These are phyloP conservation scores for Ginglymostoma cirratum DNA, from an alignment of 2,113 vertebrate species.

Conservation along the genomic window DNA sequence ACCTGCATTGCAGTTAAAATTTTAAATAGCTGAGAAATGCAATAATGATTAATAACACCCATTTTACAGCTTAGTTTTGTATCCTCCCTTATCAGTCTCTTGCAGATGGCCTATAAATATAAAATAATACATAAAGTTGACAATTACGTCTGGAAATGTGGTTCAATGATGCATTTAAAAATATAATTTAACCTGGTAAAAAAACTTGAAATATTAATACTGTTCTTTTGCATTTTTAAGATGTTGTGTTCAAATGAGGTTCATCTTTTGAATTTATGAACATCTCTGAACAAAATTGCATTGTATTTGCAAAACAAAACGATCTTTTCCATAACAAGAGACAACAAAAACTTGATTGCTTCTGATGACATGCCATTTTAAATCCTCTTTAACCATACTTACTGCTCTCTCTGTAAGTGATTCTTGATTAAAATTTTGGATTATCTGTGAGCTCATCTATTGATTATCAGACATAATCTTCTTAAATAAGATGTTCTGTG, in stretches of 20 bases:
- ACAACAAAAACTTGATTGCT: slow-evolving; percentile 38
- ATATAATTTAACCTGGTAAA: slow-evolving; percentile 61
- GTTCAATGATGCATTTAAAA: slow-evolving; percentile 60
- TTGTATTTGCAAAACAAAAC: slow-evolving; percentile 8
- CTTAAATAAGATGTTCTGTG: slow-evolving; percentile 49
- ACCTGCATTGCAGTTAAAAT: not conserved
- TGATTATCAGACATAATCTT: slow-evolving; percentile 56
- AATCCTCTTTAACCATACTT: slow-evolving; percentile 46
- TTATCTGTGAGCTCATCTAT: slow-evolving; percentile 51
- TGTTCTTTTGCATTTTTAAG: slow-evolving; percentile 40
- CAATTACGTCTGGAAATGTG: slow-evolving; percentile 57
- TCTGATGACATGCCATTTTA: slow-evolving; percentile 29
- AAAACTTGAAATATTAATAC: slow-evolving; percentile 40
- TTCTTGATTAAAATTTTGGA: slow-evolving; percentile 57
- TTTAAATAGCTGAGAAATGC: not conserved
- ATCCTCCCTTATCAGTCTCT: slow-evolving; percentile 65
- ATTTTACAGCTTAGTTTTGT: slow-evolving; percentile 60
- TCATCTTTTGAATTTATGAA: not conserved
- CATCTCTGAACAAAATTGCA: slow-evolving; percentile 41
- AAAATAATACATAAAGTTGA: slow-evolving; percentile 63
- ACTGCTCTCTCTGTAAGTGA: slow-evolving; percentile 47
- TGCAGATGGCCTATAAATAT: slow-evolving; percentile 69
- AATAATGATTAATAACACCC: slow-evolving; percentile 50
- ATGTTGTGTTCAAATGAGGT: slow-evolving; percentile 3
- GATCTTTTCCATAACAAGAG: slow-evolving; percentile 3